These are phyloP conservation scores for Drosophila punjabiensis DNA, from an alignment of 1,140 invertebrate genomes.

Conservation along the genomic window DNA sequence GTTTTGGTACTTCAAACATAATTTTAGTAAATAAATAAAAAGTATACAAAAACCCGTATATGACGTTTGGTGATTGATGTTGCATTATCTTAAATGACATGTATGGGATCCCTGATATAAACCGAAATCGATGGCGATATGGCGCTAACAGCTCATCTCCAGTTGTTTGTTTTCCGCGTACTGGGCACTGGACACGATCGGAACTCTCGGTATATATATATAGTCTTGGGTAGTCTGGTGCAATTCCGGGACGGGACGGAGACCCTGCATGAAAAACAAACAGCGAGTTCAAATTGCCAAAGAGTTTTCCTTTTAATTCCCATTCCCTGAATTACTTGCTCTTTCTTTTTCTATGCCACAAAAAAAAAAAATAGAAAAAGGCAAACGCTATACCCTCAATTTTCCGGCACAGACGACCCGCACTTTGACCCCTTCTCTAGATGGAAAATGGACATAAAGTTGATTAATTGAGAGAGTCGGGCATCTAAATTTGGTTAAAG, in stretches of 20 bases:
- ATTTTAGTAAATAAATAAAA: neutral
- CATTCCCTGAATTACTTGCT: slow-evolving; percentile 9
- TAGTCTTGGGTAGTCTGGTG: slow-evolving; percentile 15
- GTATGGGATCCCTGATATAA: neutral
- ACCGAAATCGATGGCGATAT: slow-evolving; percentile 3
- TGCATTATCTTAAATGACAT: neutral
- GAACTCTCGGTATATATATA: neutral
- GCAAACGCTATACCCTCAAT: slow-evolving; percentile 23
- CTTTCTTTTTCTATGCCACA: slow-evolving; percentile 4
- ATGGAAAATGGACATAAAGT: slow-evolving; percentile 19
- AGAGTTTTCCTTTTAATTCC: slow-evolving; percentile 46
- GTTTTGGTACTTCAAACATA: too few species aligned
- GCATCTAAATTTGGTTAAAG: slow-evolving; percentile 7
- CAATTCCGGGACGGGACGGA: slow-evolving; percentile 23
- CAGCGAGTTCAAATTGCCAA: slow-evolving; percentile 46
- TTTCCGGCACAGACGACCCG: slow-evolving; percentile 43
- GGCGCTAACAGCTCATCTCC: neutral
- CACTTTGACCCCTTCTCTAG: slow-evolving; percentile 42
- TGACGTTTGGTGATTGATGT: neutral
- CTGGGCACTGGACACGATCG: slow-evolving; percentile 1
- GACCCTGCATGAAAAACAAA: slow-evolving; percentile 35
- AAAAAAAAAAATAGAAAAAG: neutral
- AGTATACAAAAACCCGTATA: neutral
- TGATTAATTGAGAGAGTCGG: slow-evolving; percentile 63
- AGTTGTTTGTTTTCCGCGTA: slow-evolving; percentile 3